A percentile compares a stretch with the other conserved stretches of the same genome.
Evolutionary conservation across 2,888 invertebrate genomes (phyloP).

Genomic region (Pyrrhia umbra): DNA sequence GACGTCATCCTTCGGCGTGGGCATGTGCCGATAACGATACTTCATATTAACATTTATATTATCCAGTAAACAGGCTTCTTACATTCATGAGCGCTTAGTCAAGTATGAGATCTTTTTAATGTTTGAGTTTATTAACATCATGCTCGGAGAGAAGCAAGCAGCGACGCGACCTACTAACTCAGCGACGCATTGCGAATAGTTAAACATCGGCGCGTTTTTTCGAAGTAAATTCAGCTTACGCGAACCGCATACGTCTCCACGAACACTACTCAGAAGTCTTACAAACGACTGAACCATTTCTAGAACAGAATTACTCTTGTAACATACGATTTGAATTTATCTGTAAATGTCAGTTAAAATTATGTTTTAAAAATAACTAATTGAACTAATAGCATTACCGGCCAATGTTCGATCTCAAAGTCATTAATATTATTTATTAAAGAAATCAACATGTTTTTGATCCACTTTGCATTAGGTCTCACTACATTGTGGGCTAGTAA

Average conservation of each 20-base stretch:
- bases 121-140: constrained; percentile 14
- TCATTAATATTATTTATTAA: too few species aligned
- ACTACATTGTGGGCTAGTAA: too few species aligned
- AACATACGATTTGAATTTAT: constrained; percentile 11
- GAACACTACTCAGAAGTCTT: background rate
- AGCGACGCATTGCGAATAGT: constrained; percentile 6
- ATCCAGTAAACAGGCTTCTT: constrained; percentile 37
- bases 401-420: too few species aligned
- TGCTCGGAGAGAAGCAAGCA: constrained; percentile 1
- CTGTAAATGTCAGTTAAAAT: too few species aligned
- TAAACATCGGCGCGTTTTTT: background rate
- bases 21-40: constrained; percentile 18
- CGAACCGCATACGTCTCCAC: background rate
- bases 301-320: constrained; percentile 3
- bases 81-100: constrained; percentile 41
- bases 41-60: constrained; percentile 39
- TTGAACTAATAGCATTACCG: too few species aligned
- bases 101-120: constrained; percentile 17
- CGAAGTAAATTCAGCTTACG: constrained; percentile 3
- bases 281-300: background rate
- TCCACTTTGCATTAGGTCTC: too few species aligned
- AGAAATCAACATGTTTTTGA: too few species aligned
- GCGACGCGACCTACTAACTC: background rate
- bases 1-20: background rate
- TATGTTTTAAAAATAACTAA: too few species aligned